Conservation (phyloP, 1,140 invertebrate species). For the Drosophila nigrodunni region DNA sequence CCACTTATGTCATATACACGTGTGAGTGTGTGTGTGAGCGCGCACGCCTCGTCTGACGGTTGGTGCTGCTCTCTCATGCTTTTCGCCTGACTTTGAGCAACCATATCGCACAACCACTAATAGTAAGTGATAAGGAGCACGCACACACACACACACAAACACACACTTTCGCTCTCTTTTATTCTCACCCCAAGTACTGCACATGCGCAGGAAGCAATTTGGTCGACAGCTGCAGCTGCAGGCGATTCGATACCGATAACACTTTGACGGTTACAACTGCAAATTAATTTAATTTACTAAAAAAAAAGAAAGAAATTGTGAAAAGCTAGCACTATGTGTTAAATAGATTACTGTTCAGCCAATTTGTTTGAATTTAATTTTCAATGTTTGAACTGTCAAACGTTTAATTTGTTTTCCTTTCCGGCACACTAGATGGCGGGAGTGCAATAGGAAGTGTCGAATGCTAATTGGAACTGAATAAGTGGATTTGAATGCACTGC, state of each 20-base stretch:
- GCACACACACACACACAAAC: conserved; percentile 4
- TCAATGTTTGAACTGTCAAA: conserved; percentile 3
- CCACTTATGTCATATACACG: conserved; percentile 44
- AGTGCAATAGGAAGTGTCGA: background rate
- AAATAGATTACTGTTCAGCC: background rate
- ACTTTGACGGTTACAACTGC: background rate
- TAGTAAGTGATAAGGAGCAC: conserved; percentile 43
- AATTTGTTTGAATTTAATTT: conserved; percentile 2
- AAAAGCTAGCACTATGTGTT: background rate
- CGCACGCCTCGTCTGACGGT: conserved; percentile 7
- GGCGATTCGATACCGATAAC: conserved; percentile 37
- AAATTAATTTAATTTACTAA: background rate
- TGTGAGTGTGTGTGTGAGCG: conserved; percentile 24
- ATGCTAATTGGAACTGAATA: background rate
- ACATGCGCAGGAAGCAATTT: conserved; percentile 72
- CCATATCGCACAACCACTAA: conserved; percentile 56
- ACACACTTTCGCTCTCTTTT: conserved; percentile 45
- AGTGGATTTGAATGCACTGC: conserved; percentile 5
- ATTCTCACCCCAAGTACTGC: conserved; percentile 36
- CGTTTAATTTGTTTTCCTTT: background rate
- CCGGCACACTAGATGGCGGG: conserved; percentile 1
- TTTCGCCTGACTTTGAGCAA: conserved; percentile 23
- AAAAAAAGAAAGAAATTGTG: background rate
- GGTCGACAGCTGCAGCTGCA: conserved; percentile 1
- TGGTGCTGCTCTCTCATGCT: conserved; percentile 29